Conservation (phyloP, 2,797 vertebrate species). For the Aplochiton taeniatus region DNA sequence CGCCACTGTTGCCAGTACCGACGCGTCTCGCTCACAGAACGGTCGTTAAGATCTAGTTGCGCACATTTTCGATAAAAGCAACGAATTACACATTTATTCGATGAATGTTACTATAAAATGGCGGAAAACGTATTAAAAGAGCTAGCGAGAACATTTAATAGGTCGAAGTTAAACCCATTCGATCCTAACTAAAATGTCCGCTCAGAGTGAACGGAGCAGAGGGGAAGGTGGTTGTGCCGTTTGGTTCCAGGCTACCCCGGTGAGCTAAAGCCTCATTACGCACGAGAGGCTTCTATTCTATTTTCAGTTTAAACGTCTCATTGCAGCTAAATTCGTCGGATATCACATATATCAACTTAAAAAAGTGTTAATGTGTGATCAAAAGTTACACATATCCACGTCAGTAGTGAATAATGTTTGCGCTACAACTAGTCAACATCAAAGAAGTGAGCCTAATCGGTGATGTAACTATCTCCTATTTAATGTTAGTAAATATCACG, state of each 20-base stretch:
- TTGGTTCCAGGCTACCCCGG: conserved; percentile 13
- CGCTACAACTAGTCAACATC: neutral
- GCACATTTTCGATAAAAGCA: neutral
- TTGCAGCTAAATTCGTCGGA: neutral
- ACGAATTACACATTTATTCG: neutral
- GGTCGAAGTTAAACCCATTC: conserved; percentile 51
- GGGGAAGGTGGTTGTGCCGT: conserved; percentile 10
- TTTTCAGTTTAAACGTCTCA: neutral
- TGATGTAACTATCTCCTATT: neutral
- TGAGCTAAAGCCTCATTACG: conserved; percentile 3
- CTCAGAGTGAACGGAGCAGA: conserved; percentile 34
- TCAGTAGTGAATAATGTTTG: neutral
- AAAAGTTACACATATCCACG: conserved; percentile 22
- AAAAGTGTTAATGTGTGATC: conserved; percentile 1
- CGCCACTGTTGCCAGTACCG: conserved; percentile 2
- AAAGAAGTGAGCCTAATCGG: too few relatives aligned
- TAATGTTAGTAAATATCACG: neutral
- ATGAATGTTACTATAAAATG: conserved; percentile 2
- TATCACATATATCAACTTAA: neutral
- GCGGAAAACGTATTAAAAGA: neutral
- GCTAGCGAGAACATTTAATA: neutral
- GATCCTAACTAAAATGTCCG: conserved; percentile 61
- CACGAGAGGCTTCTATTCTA: neutral
- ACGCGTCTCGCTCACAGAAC: neutral
- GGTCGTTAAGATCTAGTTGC: neutral